Evolutionary conservation across 2,888 invertebrate genomes (phyloP), one percentile per base, ranked within the genome.

Genomic region (Dicyrtomina minuta): DNA sequence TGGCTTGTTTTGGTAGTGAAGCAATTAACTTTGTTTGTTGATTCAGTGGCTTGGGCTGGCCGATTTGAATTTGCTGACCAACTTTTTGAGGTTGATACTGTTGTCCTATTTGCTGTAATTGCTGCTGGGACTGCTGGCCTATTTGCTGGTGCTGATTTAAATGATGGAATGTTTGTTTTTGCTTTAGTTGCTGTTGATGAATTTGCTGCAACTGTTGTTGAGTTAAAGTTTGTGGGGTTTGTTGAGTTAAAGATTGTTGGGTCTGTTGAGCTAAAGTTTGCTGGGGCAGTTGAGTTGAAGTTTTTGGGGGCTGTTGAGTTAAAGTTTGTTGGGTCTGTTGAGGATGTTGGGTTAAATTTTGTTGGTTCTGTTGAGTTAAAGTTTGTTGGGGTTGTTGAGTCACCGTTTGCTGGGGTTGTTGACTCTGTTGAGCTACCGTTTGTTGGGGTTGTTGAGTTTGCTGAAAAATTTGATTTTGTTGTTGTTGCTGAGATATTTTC

Each of bases 111-210:
- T 46, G 46, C 13, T 46, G 46, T 46, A 17, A 20, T 46, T 46
- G 46, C 13, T 46, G 46, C 20, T 15, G 4, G n/a, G 20, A 46
- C 13, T 20, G n/a, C 13, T 46, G 13, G 10, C 13, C n/a, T 4
- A 46, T 46, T 46, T 33, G 33, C 3, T 33, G 33, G 33, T 33
- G 33, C 8, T 33, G 33, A 33, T 8, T 33, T 5, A 33, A 5
- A 8, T 33, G 33, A 33, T 33, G 33, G 8, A 33, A 20, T 3
- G 4, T 3, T 43, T 53, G 65, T 20, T 46, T 64, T 58, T 39
- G 65, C 51, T 60, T 67, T 27, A 20, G 33, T 39, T 33, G 58
- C 12, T 33, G 58, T 39, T 33, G 15, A 43, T 24, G 41, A 26
- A 46, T 12, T 5, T 39, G 71, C 39, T 17, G 59, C 12, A 41